Percentiles rank a stretch among this genome's conserved stretches.
phyloP scores from a whole-genome alignment of 2,888 invertebrate species.

The Chorisops tibialis region DNA sequence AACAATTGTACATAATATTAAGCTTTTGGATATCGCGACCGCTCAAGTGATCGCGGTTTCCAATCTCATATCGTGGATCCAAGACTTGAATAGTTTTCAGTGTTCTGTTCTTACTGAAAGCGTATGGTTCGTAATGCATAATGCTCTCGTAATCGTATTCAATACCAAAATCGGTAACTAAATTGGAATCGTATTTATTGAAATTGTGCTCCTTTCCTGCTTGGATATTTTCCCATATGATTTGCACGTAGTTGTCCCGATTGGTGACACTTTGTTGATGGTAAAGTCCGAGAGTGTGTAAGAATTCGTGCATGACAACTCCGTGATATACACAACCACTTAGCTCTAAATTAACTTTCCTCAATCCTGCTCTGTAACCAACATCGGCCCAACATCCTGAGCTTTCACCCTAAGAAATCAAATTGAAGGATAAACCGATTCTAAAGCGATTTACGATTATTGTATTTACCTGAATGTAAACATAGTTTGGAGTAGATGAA shows the following conservation, averaged over 20 bases:
- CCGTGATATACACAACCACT: conserved; percentile 47
- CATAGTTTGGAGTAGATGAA: conserved; percentile 41
- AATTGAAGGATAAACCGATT: background rate
- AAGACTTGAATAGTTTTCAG: conserved; percentile 63
- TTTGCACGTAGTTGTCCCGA: conserved; percentile 64
- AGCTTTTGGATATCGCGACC: conserved; percentile 64
- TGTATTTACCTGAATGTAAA: conserved; percentile 40
- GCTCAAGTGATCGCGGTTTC: conserved; percentile 67
- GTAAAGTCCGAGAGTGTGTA: conserved; percentile 74
- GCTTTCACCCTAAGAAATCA: background rate
- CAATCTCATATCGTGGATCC: conserved; percentile 53
- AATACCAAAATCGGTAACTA: conserved; percentile 62
- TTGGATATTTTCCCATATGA: conserved; percentile 52
- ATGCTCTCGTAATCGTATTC: conserved; percentile 74
- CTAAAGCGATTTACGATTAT: background rate
- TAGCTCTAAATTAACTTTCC: conserved; percentile 42
- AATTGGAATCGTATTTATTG: conserved; percentile 58
- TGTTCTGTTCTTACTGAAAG: conserved; percentile 70
- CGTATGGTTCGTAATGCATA: conserved; percentile 72
- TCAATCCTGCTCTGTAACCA: conserved; percentile 57
- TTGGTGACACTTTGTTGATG: conserved; percentile 77
- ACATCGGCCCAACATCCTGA: conserved; percentile 42
- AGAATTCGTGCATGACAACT: conserved; percentile 71
- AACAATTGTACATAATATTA: conserved; percentile 59
- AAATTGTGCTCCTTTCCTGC: conserved; percentile 65